Evolutionary conservation across 2,888 invertebrate genomes (phyloP).

Genomic region (Epicampocera succincta): DNA sequence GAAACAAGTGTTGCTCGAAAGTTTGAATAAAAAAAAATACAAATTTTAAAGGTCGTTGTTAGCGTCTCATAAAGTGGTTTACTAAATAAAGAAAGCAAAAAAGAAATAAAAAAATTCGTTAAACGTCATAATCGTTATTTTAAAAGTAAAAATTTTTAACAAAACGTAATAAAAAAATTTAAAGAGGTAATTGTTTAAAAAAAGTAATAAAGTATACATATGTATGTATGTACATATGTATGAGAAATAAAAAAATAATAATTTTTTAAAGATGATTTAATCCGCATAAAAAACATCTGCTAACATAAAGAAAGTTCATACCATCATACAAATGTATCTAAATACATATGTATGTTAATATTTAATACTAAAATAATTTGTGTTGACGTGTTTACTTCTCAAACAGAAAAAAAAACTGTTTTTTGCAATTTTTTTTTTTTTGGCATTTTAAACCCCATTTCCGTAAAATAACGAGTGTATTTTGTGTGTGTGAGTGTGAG

Average conservation of each 20-base stretch:
- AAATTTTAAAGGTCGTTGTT: constrained; percentile 68
- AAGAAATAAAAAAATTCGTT: constrained; percentile 43
- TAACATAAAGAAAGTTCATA: constrained; percentile 36
- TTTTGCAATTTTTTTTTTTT: constrained; percentile 15
- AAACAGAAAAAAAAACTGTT: constrained; percentile 8
- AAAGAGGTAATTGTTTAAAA: constrained; percentile 1
- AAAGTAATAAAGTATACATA: not conserved
- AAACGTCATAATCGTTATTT: constrained; percentile 50
- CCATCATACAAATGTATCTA: not conserved
- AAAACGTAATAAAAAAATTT: not conserved
- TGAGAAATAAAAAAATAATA: not conserved
- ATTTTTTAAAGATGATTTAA: not conserved
- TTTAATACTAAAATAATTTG: constrained; percentile 8
- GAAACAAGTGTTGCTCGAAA: constrained; percentile 70
- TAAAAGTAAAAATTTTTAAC: constrained; percentile 37
- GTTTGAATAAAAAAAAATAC: constrained; percentile 41
- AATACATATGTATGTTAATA: constrained; percentile 12
- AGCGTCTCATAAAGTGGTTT: constrained; percentile 61
- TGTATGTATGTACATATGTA: no score
- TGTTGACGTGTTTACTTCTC: constrained; percentile 65
- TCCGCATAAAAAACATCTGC: not conserved
- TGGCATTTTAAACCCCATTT: constrained; percentile 44
- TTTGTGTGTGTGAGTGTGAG: constrained; percentile 19
- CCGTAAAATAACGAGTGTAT: constrained; percentile 35
- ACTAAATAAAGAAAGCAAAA: constrained; percentile 9